These are phyloP conservation scores for Cairina moschata DNA, from an alignment of 2,113 vertebrate genomes.

Conservation along the genomic window DNA sequence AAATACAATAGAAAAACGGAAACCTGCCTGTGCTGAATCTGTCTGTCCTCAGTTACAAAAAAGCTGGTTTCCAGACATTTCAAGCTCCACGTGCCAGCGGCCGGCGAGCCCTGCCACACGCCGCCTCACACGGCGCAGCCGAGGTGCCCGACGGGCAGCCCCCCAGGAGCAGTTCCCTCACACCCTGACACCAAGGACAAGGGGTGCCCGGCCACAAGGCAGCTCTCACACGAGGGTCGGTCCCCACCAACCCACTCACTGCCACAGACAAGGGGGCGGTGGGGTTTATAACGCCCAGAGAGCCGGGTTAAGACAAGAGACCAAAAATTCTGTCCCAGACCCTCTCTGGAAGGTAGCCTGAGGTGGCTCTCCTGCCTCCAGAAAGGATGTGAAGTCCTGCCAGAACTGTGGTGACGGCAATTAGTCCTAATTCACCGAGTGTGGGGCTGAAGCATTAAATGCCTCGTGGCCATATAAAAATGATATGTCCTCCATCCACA, in stretches of 20 bases:
- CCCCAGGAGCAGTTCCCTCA: too few relatives aligned
- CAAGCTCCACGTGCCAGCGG: background rate
- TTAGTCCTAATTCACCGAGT: background rate
- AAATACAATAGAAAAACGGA: constrained; percentile 46
- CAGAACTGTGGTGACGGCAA: background rate
- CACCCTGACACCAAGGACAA: too few relatives aligned
- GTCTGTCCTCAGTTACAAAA: background rate
- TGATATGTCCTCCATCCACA: background rate
- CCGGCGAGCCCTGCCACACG: rapidly evolving
- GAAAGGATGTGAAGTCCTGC: background rate
- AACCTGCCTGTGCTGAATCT: background rate
- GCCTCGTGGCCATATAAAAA: background rate
- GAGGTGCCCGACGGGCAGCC: background rate
- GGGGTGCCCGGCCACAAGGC: too few relatives aligned
- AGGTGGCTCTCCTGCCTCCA: background rate
- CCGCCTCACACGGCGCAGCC: background rate
- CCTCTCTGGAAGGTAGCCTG: background rate
- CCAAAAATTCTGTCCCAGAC: background rate
- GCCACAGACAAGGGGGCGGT: background rate
- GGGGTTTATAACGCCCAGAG: background rate
- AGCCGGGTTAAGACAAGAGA: background rate
- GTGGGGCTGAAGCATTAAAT: background rate
- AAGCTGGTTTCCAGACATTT: background rate
- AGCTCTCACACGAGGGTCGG: too few relatives aligned
- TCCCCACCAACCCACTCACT: too few relatives aligned